Conservation (phyloP, 1,140 invertebrate genomes). For the Brachionus plicatilis region DNA sequence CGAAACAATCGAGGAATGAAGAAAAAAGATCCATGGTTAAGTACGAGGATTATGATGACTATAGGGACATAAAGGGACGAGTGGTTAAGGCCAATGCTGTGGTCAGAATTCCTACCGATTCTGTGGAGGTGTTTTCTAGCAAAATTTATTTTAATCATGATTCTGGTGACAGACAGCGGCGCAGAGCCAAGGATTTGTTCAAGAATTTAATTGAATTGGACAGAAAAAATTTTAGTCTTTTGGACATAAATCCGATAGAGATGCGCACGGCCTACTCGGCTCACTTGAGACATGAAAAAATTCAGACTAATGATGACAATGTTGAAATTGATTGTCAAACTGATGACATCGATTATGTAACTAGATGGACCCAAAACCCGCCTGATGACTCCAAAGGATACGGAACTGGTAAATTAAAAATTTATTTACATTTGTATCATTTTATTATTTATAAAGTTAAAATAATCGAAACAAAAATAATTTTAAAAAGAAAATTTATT, state of each 20-base stretch:
- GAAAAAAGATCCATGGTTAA: background rate
- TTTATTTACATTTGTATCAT: too few species aligned
- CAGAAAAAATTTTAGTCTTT: background rate
- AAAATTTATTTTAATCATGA: constrained; percentile 36
- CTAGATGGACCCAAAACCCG: constrained; percentile 28
- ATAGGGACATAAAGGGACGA: background rate
- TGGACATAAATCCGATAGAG: constrained; percentile 29
- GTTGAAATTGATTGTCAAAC: constrained; percentile 35
- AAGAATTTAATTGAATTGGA: constrained; percentile 36
- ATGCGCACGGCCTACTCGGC: constrained; percentile 35
- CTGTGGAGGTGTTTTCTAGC: constrained; percentile 27
- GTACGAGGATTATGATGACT: constrained; percentile 21
- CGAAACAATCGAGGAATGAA: background rate
- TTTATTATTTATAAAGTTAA: too few species aligned
- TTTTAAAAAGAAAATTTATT: too few species aligned
- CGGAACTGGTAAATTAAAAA: background rate
- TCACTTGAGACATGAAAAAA: constrained; percentile 31
- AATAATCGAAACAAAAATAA: too few species aligned
- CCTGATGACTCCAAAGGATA: constrained; percentile 32
- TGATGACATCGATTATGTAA: constrained; percentile 3
- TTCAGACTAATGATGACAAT: constrained; percentile 37
- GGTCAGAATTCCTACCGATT: constrained; percentile 37
- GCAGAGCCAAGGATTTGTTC: constrained; percentile 27
- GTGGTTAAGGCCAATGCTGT: constrained; percentile 24
- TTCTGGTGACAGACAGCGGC: constrained; percentile 3